Base-by-base conservation (phyloP, 2,113 vertebrate genomes). In the Beaufortia kweichowensis region DNA sequence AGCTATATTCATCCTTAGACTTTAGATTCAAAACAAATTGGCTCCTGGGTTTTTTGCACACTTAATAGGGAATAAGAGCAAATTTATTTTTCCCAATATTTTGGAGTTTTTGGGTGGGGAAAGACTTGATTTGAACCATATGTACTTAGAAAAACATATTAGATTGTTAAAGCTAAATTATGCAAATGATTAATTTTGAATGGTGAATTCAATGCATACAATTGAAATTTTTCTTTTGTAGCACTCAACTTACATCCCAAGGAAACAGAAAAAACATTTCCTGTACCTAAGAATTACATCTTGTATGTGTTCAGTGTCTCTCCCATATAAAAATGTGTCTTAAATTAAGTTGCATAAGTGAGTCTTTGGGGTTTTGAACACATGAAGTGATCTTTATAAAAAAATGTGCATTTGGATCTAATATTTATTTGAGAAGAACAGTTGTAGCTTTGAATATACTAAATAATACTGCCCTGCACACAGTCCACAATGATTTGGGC, bases 1-100 rank as follows among this genome's bases (percentile, higher is more conserved):
- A 88, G 93, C 92, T 93, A 85, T 94, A 87, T 90, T 79, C 80
- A 90, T 91, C 92, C 89, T 94, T 93, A 93, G 91, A 94, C 92
- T 87, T 81, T 90, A 88, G 84, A 87, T 78, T 59, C 70, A 63
- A 79, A 62, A 81, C 71, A 65, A n/a, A n/a, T 77, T 72, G 39
- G 64, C 39, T 80, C 46, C 71, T 76, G 68, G 75, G 60, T 64
- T 74, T 59, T 85, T 92, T 92, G 89, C 89, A 92, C 94, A 85
- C 88, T 90, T 90, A 87, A 91, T 73, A 90, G 90, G 88, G 88
- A 89, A 81, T 89, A 92, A 90, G 85, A 87, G 29, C 10, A 15
- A 46, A 39, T 55, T 4, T 61, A 66, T 55, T 53, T 10, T 91
- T 84, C 82, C 90, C 87, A 86, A 67, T 88, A 90, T 88, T 84